Base-by-base conservation (phyloP, 2,888 invertebrate genomes). In the Agonopterix subpropinquella region DNA sequence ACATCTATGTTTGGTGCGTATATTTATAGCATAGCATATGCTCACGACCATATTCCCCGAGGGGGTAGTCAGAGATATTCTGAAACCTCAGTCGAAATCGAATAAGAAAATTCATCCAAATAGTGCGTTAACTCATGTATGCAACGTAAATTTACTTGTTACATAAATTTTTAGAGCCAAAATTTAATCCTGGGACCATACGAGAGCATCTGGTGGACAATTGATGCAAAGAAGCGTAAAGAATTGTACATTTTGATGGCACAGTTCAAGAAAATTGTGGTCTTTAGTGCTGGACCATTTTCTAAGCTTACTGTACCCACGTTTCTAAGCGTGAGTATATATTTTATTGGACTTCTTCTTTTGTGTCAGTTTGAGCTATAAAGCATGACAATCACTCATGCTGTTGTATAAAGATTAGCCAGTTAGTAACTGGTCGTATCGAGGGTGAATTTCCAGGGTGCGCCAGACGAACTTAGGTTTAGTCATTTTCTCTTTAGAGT, bases 201-300 rank as follows among this genome's bases (percentile, higher is more conserved):
- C 9, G 77, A 82, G 47, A 81, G 83, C 46, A 45, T 49, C 1
- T 85, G 85, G 85, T 83, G 75, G 72, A 41, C 48, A 0, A 60
- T 52, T 10, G 53, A 54, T 0, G 44, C 57, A 0, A 55, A 59
- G 0, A 58, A 64, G 10, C 71, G 71, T 8, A 80, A 70, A 41
- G 59, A 77, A 2, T 36, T 81, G 9, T 59, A 56, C 15, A 65
- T 84, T 5, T 50, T 85, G 1, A 62, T 55, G 0, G 66, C 60
- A 0, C 85, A 84, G 59, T 72, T 70, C 15, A 69, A 59, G 0
- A 77, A 66, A 13, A 53, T 42, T 0, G 58, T 84, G 0, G 76
- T 80, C 0, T 85, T 85, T 47, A 77, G 77, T 0, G 84, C 84
- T 0, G 85, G 85, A 0, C 84, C 85, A 0, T 84, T 84, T 37